A percentile compares a stretch with the other conserved stretches of the same genome.
Evolutionary conservation across 2,888 invertebrate genomes (phyloP).

Genomic region (Melinaea marsaeus): DNA sequence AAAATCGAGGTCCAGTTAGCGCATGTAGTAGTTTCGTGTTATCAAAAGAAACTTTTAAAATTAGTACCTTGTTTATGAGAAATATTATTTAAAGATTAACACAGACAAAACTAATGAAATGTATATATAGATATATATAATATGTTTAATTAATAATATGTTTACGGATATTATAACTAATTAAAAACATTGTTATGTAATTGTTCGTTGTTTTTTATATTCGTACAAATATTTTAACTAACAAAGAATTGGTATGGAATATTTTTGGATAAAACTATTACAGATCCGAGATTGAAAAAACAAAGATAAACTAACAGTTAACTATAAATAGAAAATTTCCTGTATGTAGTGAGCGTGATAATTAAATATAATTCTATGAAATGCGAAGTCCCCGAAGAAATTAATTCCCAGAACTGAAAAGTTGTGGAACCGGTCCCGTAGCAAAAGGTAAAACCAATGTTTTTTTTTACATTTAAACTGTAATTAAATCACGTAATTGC

Average conservation of each 20-base stretch:
- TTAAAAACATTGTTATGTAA: conserved; percentile 23
- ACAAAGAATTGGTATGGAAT: too few relatives aligned
- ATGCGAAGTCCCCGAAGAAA: conserved; percentile 28
- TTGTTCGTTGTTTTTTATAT: conserved; percentile 7
- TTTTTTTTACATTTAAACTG: conserved; percentile 21
- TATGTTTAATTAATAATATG: conserved; percentile 9
- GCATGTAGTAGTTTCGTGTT: too few relatives aligned
- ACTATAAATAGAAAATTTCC: not conserved
- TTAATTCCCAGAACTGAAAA: conserved; percentile 36
- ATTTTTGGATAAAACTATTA: too few relatives aligned
- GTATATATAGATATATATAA: conserved; percentile 21
- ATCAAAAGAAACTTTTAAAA: not conserved
- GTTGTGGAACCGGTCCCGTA: conserved; percentile 33
- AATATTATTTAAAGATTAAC: conserved; percentile 20
- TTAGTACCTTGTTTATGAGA: conserved; percentile 4
- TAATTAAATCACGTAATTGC: conserved; percentile 22
- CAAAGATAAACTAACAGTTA: not conserved
- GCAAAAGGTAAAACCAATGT: conserved; percentile 23
- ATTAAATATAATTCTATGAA: conserved; percentile 20
- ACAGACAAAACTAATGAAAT: conserved; percentile 20
- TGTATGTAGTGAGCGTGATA: conserved; percentile 1
- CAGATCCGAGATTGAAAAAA: too few relatives aligned
- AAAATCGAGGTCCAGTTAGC: too few relatives aligned
- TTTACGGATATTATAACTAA: conserved; percentile 17
- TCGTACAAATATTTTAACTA: too few relatives aligned